These are phyloP conservation scores for Anoura caudifer DNA, from an alignment of 2,113 vertebrate genomes.

Conservation along the genomic window DNA sequence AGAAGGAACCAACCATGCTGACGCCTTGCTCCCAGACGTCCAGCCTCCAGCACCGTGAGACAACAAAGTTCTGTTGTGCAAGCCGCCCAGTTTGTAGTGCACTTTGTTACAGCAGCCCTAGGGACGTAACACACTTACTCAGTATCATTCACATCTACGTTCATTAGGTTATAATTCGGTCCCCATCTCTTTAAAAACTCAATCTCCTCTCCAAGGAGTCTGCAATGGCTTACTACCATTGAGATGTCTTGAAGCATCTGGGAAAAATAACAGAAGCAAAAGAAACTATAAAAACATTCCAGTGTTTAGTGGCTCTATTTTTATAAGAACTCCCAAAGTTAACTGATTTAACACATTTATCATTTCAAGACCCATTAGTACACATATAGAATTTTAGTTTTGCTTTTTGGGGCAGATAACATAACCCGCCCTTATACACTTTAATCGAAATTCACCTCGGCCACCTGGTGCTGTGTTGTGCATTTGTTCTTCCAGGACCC, in stretches of 20 bases:
- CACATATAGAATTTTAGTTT: background rate
- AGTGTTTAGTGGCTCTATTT: constrained; percentile 36
- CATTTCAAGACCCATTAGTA: background rate
- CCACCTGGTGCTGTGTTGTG: constrained; percentile 72
- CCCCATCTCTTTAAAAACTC: constrained; percentile 85
- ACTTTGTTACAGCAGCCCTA: background rate
- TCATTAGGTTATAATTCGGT: constrained; percentile 82
- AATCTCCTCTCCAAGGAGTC: constrained; percentile 82
- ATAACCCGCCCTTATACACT: background rate
- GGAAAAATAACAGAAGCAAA: background rate
- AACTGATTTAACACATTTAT: constrained; percentile 29
- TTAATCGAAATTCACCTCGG: constrained; percentile 78
- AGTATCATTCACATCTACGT: constrained; percentile 73
- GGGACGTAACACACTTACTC: constrained; percentile 78
- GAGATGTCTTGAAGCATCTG: constrained; percentile 85
- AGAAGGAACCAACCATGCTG: background rate
- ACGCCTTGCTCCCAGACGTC: background rate
- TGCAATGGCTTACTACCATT: constrained; percentile 78
- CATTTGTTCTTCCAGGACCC: constrained; percentile 79
- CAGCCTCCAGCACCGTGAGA: background rate
- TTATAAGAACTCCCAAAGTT: background rate
- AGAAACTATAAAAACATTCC: constrained; percentile 37
- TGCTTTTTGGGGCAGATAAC: constrained; percentile 21
- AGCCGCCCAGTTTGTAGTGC: background rate
- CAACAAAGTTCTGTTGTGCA: background rate